Base-by-base conservation (phyloP, 1,140 invertebrate genomes). In the Epicauta chinensis region DNA sequence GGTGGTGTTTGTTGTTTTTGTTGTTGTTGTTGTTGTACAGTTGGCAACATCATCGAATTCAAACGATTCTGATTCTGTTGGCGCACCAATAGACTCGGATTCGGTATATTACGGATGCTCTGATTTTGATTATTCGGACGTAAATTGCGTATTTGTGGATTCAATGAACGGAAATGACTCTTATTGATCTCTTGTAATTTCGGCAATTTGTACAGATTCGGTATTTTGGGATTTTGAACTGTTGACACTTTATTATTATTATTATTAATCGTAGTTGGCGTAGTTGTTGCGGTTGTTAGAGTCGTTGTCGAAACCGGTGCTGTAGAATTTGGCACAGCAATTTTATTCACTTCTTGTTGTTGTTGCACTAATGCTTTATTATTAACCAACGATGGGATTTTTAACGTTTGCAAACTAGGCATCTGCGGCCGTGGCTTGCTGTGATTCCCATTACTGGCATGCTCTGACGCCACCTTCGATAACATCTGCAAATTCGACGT, bases 31-130 rank as follows among this genome's bases (percentile, higher is more conserved):
- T 23, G 23, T 23, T 23, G 23, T 23, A 1, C 7, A 5, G 23
- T 23, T 23, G 23, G 4, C 7, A 7, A 5, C 7, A 23, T 5
- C 23, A 42, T 50, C 15, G 53, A 59, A 34, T 59, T 57, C 5
- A 68, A 11, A 15, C 65, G 47, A 38, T 56, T 67, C 35, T 69
- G 65, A 51, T 63, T 64, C 32, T 69, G 66, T 39, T 67, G 63
- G 12, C 61, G 51, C 32, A 70, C 58, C 23, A 71, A 34, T 32
- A 69, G 30, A 53, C 66, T 67, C 0, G 69, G 69, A 58, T 71
- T 71, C n/a, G 66, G 66, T 17, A 71, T 71, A 41, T 63, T 71
- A 30, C 69, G 49, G n/a, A 68, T 67, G 42, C 55, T 63, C 32
- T 67, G 65, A 41, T 69, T 69, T 36, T 64, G 67, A 34, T 34